Percentiles rank a stretch among this genome's conserved stretches.
phyloP scores from a whole-genome alignment of 2,888 invertebrate genomes.

The Eilema sororculum region DNA sequence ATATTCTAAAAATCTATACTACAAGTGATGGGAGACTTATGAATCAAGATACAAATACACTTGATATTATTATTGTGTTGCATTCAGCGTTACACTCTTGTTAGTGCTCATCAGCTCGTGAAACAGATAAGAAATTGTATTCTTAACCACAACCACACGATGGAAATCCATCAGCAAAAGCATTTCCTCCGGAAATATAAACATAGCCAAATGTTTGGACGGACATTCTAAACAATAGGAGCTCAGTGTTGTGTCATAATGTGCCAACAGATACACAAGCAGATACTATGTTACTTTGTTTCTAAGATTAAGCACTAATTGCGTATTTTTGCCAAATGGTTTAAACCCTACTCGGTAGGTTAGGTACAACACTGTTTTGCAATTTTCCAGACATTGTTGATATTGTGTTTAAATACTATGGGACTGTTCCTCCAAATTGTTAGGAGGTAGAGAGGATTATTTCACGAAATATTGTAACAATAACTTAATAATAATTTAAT shows the following conservation, averaged over 20 bases:
- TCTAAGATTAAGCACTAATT: too few species aligned
- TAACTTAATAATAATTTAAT: too few species aligned
- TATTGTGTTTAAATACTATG: too few species aligned
- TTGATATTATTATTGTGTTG: neutral
- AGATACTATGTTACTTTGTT: neutral
- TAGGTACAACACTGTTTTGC: too few species aligned
- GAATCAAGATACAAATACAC: neutral
- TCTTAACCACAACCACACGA: constrained; percentile 22
- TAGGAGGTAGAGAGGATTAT: too few species aligned
- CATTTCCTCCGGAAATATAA: constrained; percentile 44
- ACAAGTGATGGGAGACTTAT: neutral
- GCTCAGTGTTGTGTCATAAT: constrained; percentile 6
- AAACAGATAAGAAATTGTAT: constrained; percentile 21
- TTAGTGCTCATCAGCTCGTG: neutral
- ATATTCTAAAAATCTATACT: neutral
- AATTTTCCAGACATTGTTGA: too few species aligned
- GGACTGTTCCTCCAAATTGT: too few species aligned
- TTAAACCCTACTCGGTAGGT: too few species aligned
- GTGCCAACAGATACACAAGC: neutral
- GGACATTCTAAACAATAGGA: constrained; percentile 30
- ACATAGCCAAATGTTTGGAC: constrained; percentile 44
- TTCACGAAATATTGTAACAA: too few species aligned
- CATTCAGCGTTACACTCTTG: neutral
- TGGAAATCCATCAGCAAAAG: constrained; percentile 39
- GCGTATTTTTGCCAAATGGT: too few species aligned